phyloP scores from a whole-genome alignment of 2,888 invertebrate genomes.

The Aphrophora alni region DNA sequence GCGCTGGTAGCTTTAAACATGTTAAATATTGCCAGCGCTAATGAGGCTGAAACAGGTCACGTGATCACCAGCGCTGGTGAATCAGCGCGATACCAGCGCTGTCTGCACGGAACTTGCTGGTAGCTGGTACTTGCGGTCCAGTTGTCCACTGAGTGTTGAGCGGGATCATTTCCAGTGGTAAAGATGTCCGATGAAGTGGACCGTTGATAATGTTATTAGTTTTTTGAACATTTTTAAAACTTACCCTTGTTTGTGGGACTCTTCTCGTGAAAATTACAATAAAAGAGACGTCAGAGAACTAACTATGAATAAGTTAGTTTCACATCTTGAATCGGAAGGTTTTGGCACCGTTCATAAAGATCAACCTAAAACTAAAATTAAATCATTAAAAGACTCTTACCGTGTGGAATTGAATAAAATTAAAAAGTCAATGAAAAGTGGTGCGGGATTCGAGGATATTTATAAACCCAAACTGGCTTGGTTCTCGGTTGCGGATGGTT shows the following conservation, averaged over 20 bases:
- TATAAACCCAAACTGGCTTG: neutral
- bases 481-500: neutral
- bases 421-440: neutral
- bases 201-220: neutral
- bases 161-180: neutral
- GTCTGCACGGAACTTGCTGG: neutral
- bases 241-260: constrained; percentile 49
- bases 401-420: neutral
- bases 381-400: neutral
- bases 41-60: neutral
- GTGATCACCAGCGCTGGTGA: neutral
- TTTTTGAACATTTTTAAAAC: neutral
- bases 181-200: neutral
- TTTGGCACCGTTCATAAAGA: neutral
- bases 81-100: neutral
- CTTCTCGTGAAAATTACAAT: neutral
- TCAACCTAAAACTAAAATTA: neutral
- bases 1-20: neutral
- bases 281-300: neutral
- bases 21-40: neutral
- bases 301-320: neutral
- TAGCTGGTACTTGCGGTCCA: neutral
- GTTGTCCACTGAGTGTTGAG: neutral
- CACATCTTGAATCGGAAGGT: neutral
- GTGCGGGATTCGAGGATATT: neutral